Evolutionary conservation across 2,888 invertebrate genomes (phyloP).

Genomic region (Drosophila eohydei): DNA sequence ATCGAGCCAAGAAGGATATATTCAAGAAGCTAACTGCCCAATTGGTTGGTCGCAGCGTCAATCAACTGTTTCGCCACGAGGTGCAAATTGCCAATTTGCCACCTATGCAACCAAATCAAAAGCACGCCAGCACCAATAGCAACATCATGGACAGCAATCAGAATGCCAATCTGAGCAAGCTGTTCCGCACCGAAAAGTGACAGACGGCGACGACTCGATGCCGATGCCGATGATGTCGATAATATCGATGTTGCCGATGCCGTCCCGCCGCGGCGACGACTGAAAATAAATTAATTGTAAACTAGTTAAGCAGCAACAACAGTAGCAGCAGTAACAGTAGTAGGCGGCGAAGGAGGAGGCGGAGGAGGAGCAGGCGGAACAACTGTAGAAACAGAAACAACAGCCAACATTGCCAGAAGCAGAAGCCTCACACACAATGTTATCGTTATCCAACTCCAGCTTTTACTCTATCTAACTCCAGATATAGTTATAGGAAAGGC

Average conservation of each 20-base stretch:
- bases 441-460: not conserved
- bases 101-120: constrained; percentile 85
- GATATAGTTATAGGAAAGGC: not conserved
- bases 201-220: constrained; percentile 37
- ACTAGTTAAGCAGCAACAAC: constrained; percentile 41
- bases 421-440: not conserved
- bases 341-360: not conserved
- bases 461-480: not conserved
- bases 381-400: not conserved
- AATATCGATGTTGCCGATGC: not conserved
- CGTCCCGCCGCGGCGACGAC: constrained; percentile 50
- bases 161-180: constrained; percentile 76
- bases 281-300: constrained; percentile 74
- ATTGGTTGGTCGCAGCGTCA: constrained; percentile 93
- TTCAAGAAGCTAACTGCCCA: constrained; percentile 95
- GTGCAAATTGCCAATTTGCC: constrained; percentile 94
- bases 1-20: constrained; percentile 95
- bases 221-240: constrained; percentile 11
- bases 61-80: constrained; percentile 94
- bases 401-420: not conserved
- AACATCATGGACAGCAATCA: constrained; percentile 82
- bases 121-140: constrained; percentile 1
- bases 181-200: constrained; percentile 80
- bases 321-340: not conserved
- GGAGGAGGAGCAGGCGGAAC: not conserved